Percentiles rank a stretch among this genome's conserved stretches.
Evolutionary conservation across 2,113 vertebrate genomes (phyloP).

Genomic region (Nicator chloris): DNA sequence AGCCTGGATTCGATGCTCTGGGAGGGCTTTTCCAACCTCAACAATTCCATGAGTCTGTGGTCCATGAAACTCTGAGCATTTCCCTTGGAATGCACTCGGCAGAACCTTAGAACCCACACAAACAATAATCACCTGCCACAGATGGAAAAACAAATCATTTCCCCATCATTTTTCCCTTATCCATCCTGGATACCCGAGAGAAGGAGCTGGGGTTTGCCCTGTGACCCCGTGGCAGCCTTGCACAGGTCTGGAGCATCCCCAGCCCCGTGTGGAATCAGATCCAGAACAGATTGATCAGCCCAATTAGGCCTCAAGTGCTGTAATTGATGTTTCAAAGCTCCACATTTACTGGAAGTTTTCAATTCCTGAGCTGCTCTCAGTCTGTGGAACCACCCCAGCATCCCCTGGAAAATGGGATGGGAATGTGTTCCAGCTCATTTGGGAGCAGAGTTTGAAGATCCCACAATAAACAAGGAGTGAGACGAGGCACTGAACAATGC

Average conservation of each 20-base stretch:
- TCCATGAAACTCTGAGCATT: background rate
- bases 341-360: background rate
- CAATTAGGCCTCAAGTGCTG: background rate
- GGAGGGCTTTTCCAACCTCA: background rate
- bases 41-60: background rate
- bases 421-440: background rate
- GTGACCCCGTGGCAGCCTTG: background rate
- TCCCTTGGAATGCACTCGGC: background rate
- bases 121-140: background rate
- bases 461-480: background rate
- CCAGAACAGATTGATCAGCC: background rate
- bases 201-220: background rate
- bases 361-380: background rate
- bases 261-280: background rate
- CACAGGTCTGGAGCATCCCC: background rate
- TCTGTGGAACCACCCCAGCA: background rate
- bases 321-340: background rate
- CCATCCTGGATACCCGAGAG: fast-evolving
- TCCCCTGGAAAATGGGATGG: background rate
- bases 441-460: background rate
- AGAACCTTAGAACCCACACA: background rate
- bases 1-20: fast-evolving
- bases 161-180: background rate
- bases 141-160: background rate
- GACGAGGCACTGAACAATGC: background rate